A percentile compares a stretch with the other conserved stretches of the same genome.
These are phyloP conservation scores for Watsonalla cultraria DNA, from an alignment of 2,888 invertebrate species.

Conservation along the genomic window DNA sequence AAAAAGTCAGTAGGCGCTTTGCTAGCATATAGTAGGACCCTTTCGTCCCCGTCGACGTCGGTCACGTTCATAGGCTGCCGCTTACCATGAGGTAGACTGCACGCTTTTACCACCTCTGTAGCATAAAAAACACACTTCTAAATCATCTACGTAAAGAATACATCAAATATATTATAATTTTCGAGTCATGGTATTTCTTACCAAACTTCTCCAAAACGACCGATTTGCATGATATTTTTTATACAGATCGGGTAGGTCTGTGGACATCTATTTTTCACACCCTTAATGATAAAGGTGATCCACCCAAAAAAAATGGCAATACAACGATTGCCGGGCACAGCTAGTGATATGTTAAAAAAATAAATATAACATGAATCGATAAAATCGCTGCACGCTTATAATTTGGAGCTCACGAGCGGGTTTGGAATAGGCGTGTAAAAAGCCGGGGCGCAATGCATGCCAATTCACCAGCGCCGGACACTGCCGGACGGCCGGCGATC, in stretches of 20 bases:
- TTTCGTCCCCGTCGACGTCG: too few species aligned
- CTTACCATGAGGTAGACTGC: too few species aligned
- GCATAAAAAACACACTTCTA: too few species aligned
- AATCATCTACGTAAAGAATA: neutral
- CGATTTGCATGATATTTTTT: neutral
- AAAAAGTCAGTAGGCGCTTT: too few species aligned
- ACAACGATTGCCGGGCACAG: too few species aligned
- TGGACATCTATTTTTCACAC: neutral
- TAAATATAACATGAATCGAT: neutral
- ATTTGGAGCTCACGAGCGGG: slow-evolving; percentile 21
- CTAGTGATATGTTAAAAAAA: neutral
- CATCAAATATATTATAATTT: neutral
- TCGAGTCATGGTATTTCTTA: too few species aligned
- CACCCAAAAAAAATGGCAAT: too few species aligned
- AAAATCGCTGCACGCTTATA: slow-evolving; percentile 20
- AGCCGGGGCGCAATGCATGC: slow-evolving; percentile 69
- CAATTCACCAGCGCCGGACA: slow-evolving; percentile 60
- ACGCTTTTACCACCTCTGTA: too few species aligned
- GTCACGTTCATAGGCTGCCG: too few species aligned
- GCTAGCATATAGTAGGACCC: too few species aligned
- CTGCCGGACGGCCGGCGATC: slow-evolving; percentile 35
- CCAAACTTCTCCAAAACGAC: too few species aligned
- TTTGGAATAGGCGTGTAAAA: slow-evolving; percentile 67
- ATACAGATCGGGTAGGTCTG: neutral
- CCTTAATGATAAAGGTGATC: neutral